A percentile compares a stretch with the other conserved stretches of the same genome.
phyloP scores from a whole-genome alignment of 2,888 invertebrate species.

The Ethmia dodecea region DNA sequence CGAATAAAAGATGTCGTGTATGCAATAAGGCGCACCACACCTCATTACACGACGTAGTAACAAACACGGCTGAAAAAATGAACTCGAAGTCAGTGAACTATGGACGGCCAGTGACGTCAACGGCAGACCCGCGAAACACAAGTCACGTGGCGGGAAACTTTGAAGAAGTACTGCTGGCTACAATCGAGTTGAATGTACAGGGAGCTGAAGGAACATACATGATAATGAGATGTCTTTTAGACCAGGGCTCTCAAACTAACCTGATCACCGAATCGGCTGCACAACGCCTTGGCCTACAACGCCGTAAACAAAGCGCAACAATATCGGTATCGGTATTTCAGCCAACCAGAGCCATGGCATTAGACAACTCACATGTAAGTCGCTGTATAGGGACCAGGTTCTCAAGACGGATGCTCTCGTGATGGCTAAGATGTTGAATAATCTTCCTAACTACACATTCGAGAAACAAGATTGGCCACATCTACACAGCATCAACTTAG shows the following conservation, averaged over 20 bases:
- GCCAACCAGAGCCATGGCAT: slow-evolving; percentile 8
- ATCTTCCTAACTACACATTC: slow-evolving; percentile 9
- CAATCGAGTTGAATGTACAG: slow-evolving; percentile 1
- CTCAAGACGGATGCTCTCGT: slow-evolving; percentile 8
- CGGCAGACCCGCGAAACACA: no score
- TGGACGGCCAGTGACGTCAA: no score
- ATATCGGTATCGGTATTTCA: slow-evolving; percentile 11
- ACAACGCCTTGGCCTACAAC: slow-evolving; percentile 8
- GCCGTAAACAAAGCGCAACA: slow-evolving; percentile 8
- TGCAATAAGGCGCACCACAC: neutral
- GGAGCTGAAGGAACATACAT: slow-evolving; percentile 11
- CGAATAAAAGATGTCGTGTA: neutral
- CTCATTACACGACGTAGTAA: slow-evolving; percentile 4
- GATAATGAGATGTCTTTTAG: slow-evolving; percentile 14
- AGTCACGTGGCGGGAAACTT: neutral
- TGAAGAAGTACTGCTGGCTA: slow-evolving; percentile 4
- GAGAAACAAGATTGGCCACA: slow-evolving; percentile 9
- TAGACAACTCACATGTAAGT: slow-evolving; percentile 2
- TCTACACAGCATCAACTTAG: slow-evolving; percentile 5
- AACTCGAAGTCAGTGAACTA: neutral
- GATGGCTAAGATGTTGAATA: slow-evolving; percentile 5
- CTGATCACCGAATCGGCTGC: slow-evolving; percentile 17
- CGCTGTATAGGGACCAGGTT: slow-evolving; percentile 3
- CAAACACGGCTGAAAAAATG: neutral
- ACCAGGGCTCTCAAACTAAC: slow-evolving; percentile 18